A percentile compares a stretch with the other conserved stretches of the same genome.
Conservation (phyloP, 1,140 invertebrate species). For the Parapsyche elsis region DNA sequence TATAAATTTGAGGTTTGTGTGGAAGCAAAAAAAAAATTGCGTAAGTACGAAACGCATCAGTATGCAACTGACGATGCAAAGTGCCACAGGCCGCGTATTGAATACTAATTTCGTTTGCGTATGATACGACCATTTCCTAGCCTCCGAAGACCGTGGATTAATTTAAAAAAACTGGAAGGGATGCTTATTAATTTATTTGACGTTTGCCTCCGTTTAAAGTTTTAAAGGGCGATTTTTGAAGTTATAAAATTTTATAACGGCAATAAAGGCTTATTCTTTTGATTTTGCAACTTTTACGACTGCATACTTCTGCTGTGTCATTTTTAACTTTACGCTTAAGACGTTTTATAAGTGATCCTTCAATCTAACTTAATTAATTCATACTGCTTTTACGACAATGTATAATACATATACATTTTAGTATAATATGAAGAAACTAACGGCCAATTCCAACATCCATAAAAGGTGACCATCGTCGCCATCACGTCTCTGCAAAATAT, state of each 20-base stretch:
- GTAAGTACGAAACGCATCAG: background rate
- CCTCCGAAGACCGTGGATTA: background rate
- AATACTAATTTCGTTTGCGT: slow-evolving; percentile 10
- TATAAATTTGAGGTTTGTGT: too few relatives aligned
- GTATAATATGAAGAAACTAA: slow-evolving; percentile 2
- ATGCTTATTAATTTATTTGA: slow-evolving; percentile 16
- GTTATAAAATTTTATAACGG: background rate
- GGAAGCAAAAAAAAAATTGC: background rate
- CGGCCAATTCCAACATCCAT: background rate
- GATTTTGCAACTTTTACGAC: too few relatives aligned
- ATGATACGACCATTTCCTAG: background rate
- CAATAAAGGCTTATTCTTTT: too few relatives aligned
- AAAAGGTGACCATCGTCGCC: slow-evolving; percentile 2
- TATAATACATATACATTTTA: background rate
- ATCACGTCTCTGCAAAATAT: slow-evolving; percentile 12
- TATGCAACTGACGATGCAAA: slow-evolving; percentile 8
- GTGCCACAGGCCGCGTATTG: slow-evolving; percentile 10
- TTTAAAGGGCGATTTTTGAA: background rate
- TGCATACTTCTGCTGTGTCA: too few relatives aligned
- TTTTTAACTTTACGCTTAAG: too few relatives aligned
- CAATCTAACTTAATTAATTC: too few relatives aligned
- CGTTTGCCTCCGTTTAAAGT: background rate
- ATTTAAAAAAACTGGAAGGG: background rate
- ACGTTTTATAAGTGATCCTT: too few relatives aligned
- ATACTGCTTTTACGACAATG: too few relatives aligned